phyloP scores from a whole-genome alignment of 1,140 invertebrate genomes.

The Magallana ariakensis region DNA sequence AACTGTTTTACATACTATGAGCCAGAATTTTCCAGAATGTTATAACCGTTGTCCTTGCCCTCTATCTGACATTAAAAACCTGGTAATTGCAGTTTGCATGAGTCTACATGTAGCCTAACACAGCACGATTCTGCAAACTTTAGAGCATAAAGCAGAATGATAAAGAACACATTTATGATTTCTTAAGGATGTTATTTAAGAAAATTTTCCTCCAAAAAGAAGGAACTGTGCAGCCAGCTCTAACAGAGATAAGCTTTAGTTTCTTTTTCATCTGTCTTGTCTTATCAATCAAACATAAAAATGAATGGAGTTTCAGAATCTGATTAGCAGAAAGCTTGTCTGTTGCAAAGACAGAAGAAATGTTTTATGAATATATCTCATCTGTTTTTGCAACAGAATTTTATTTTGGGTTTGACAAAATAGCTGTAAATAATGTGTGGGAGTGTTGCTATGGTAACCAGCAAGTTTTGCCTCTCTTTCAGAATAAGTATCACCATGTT shows the following conservation, averaged over 20 bases:
- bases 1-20: constrained; percentile 9
- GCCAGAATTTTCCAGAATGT: neutral
- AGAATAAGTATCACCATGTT: neutral
- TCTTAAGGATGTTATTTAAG: constrained; percentile 7
- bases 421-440: constrained; percentile 34
- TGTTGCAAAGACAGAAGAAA: constrained; percentile 19
- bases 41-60: constrained; percentile 1
- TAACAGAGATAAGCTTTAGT: neutral
- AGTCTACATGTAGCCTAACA: no score
- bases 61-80: no score
- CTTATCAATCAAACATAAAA: constrained; percentile 20
- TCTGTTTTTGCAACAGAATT: neutral
- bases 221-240: neutral
- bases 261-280: constrained; percentile 16
- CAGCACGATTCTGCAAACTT: neutral
- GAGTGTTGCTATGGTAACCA: constrained; percentile 27
- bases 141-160: neutral
- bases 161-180: constrained; percentile 22
- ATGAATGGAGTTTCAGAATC: neutral
- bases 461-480: neutral
- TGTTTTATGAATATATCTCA: neutral
- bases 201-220: neutral
- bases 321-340: constrained; percentile 24
- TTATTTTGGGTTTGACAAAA: constrained; percentile 26
- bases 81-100: no score